Evolutionary conservation across 2,888 invertebrate species (phyloP).

Genomic region (Trimorus sp.): DNA sequence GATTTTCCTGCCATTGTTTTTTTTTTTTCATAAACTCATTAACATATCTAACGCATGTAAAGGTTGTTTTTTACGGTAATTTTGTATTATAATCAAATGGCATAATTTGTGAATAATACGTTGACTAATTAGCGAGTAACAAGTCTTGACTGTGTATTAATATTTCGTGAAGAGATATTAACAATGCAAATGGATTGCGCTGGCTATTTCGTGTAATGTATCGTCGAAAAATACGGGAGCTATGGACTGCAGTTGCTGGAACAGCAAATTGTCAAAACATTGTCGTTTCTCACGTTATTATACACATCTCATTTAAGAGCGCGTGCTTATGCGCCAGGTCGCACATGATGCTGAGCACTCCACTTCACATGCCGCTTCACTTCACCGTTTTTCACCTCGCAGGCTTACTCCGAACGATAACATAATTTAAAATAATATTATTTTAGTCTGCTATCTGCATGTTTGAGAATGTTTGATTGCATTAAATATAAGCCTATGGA

Average conservation of each 20-base stretch:
- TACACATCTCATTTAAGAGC: constrained; percentile 76
- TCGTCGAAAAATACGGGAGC: constrained; percentile 50
- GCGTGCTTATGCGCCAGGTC: constrained; percentile 58
- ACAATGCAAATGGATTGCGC: constrained; percentile 38
- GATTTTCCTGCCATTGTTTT: no score
- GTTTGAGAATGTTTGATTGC: no score
- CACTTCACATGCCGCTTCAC: constrained; percentile 62
- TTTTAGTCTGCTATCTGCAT: constrained; percentile 56
- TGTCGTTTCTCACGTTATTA: constrained; percentile 77
- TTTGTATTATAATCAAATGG: no score
- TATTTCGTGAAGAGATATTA: constrained; percentile 50
- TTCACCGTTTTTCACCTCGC: constrained; percentile 66
- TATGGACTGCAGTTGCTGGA: constrained; percentile 66
- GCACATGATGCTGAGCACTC: constrained; percentile 63
- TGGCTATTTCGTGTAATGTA: constrained; percentile 24
- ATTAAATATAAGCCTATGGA: no score
- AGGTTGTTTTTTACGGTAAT: no score
- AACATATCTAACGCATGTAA: no score
- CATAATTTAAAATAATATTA: constrained; percentile 71
- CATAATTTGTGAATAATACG: no score
- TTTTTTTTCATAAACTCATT: no score
- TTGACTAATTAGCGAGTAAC: constrained; percentile 4
- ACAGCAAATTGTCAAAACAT: constrained; percentile 78
- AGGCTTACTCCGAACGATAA: constrained; percentile 63
- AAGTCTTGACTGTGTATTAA: constrained; percentile 12